Conservation (phyloP, 2,113 vertebrate species). For the Castor canadensis region DNA sequence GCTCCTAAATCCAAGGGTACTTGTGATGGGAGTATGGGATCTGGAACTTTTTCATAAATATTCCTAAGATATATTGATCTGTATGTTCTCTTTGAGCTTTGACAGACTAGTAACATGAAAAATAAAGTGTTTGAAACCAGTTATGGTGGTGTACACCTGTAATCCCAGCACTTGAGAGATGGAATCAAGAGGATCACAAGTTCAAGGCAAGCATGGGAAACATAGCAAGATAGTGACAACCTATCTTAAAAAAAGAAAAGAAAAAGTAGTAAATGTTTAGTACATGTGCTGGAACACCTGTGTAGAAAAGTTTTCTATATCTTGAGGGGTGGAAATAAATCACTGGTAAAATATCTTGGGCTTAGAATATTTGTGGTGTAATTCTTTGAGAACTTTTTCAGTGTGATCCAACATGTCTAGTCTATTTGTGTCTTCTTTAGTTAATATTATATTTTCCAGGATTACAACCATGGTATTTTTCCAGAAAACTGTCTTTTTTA, state of each 20-base stretch:
- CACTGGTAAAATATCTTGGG: not conserved
- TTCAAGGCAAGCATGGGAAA: too few relatives aligned
- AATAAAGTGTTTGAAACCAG: not conserved
- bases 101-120: not conserved
- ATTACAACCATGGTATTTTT: not conserved
- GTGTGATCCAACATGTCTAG: not conserved
- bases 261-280: too few relatives aligned
- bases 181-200: too few relatives aligned
- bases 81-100: not conserved
- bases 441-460: not conserved
- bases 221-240: too few relatives aligned
- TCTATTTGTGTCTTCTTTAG: too few relatives aligned
- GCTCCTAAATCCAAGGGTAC: not conserved
- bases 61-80: not conserved
- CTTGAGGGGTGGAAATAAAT: not conserved
- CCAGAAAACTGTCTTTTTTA: not conserved
- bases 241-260: too few relatives aligned
- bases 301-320: not conserved
- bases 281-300: not conserved
- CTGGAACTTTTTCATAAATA: not conserved
- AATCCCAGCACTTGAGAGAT: too few relatives aligned
- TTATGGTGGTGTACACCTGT: too few relatives aligned
- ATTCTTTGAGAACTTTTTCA: not conserved
- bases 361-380: not conserved
- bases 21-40: not conserved